A percentile compares a stretch with the other conserved stretches of the same genome.
Evolutionary conservation across 1,140 invertebrate genomes (phyloP).

Genomic region (Lasioglossum albipes): DNA sequence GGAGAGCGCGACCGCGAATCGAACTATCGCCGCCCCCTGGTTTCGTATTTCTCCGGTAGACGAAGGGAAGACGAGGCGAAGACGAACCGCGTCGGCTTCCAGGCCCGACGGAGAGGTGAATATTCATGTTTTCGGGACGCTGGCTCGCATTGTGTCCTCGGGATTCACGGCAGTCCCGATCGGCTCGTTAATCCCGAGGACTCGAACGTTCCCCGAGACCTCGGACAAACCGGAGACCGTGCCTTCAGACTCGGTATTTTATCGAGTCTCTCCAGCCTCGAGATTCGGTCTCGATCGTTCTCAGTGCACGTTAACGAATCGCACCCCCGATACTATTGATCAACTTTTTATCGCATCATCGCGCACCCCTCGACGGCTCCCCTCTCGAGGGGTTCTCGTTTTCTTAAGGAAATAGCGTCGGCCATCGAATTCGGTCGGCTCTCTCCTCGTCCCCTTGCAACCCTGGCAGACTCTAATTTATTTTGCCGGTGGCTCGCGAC

Average conservation of each 20-base stretch:
- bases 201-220: not conserved
- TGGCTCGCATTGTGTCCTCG: not conserved
- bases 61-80: slow-evolving; percentile 7
- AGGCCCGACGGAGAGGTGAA: slow-evolving; percentile 11
- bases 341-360: slow-evolving; percentile 32
- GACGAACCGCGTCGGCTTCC: not conserved
- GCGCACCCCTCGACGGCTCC: slow-evolving; percentile 19
- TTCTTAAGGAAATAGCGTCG: slow-evolving; percentile 43
- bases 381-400: slow-evolving; percentile 16
- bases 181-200: slow-evolving; percentile 6
- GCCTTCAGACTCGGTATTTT: not conserved
- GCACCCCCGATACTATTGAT: slow-evolving; percentile 29
- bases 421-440: slow-evolving; percentile 38
- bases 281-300: not conserved
- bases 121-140: slow-evolving; percentile 28
- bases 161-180: slow-evolving; percentile 11
- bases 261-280: not conserved
- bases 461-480: slow-evolving; percentile 54
- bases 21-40: not conserved
- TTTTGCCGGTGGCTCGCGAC: slow-evolving; percentile 27
- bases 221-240: not conserved
- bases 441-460: not conserved
- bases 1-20: not conserved
- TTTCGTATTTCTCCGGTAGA: not conserved
- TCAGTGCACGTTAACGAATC: slow-evolving; percentile 25